Evolutionary conservation across 2,113 vertebrate species (phyloP).

Genomic region (Nipponia nippon): DNA sequence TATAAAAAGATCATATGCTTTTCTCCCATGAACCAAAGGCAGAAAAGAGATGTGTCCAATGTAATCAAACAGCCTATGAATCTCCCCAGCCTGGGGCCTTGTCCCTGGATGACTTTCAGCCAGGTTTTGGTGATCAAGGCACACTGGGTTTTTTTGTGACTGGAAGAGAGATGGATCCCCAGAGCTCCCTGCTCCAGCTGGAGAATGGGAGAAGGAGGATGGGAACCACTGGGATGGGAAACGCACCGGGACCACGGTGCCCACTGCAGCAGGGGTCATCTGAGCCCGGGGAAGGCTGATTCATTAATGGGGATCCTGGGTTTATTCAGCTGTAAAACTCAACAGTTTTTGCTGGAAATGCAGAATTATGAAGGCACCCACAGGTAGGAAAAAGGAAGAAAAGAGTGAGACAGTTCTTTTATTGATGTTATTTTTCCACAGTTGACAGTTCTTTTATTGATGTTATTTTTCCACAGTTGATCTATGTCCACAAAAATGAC

Average conservation of each 20-base stretch:
- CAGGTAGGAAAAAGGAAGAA: background rate
- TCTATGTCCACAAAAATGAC: background rate
- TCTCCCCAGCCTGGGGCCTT: background rate
- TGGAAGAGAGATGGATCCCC: background rate
- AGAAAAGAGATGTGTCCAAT: background rate
- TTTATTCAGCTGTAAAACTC: background rate
- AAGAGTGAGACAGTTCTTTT: background rate
- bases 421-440: background rate
- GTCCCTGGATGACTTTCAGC: background rate
- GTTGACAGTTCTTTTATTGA: background rate
- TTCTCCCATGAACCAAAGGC: background rate
- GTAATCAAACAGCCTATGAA: background rate
- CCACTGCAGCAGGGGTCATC: background rate
- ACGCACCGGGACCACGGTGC: rapidly evolving
- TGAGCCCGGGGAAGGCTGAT: background rate
- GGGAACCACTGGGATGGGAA: background rate
- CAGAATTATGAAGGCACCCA: background rate
- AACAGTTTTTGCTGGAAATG: background rate
- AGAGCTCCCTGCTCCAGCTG: background rate
- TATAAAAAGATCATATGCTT: background rate
- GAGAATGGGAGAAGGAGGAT: background rate
- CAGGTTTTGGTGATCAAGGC: background rate
- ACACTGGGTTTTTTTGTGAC: background rate
- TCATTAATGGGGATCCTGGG: background rate
- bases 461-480: background rate